Evolutionary conservation across 1,140 invertebrate genomes (phyloP).

Genomic region (Temnothorax longispinosus): DNA sequence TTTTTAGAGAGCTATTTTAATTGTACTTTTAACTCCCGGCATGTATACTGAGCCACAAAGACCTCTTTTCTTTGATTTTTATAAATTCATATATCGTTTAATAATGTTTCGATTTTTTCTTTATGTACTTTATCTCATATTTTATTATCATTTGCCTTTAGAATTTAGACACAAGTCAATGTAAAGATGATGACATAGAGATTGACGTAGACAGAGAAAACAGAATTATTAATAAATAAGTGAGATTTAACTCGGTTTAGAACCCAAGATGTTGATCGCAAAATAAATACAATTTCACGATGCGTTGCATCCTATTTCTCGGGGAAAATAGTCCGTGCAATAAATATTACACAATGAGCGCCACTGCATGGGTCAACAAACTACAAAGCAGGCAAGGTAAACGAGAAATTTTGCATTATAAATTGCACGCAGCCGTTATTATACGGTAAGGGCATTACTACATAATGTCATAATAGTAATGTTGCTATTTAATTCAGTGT

Average conservation of each 20-base stretch:
- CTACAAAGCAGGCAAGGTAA: conserved; percentile 48
- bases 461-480: conserved; percentile 60
- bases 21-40: not conserved
- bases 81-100: not conserved
- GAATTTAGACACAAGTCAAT: not conserved
- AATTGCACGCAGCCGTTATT: conserved; percentile 51
- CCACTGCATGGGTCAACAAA: conserved; percentile 47
- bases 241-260: not conserved
- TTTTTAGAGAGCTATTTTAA: not conserved
- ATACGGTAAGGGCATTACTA: conserved; percentile 53
- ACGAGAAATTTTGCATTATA: conserved; percentile 62
- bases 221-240: not conserved
- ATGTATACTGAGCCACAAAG: not conserved
- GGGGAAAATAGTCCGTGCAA: not conserved
- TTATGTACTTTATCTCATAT: not conserved
- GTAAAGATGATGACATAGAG: not conserved
- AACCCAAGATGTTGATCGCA: not conserved
- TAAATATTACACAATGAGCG: conserved; percentile 36
- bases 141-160: not conserved
- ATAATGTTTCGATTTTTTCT: not conserved
- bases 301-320: not conserved
- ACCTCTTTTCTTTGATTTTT: not conserved
- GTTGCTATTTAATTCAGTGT: conserved; percentile 61
- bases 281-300: not conserved
- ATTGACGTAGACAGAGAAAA: not conserved